Conservation (phyloP, 30 jellyfish, hydroid and myxozoan genomes). For the Rhopilema esculentum region DNA sequence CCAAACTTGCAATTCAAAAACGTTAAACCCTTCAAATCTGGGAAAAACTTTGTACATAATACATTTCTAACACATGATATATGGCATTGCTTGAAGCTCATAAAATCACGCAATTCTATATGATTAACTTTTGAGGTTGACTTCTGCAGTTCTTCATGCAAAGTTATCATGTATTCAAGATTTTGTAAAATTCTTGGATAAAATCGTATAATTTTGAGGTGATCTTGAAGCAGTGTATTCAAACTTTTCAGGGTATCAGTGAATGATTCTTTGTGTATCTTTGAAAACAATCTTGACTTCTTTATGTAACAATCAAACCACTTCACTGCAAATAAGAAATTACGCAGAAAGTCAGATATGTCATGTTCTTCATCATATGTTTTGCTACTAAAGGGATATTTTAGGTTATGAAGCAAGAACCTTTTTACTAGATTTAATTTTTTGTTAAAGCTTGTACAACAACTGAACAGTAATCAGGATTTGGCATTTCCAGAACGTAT, state of each 20-base stretch:
- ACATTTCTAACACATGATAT: not conserved
- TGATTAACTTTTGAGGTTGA: not conserved
- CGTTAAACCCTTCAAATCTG: not conserved
- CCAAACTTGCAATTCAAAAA: slow-evolving; percentile 26
- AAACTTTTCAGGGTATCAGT: slow-evolving; percentile 13
- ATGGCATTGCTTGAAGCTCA: not conserved
- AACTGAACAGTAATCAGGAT: too few species aligned
- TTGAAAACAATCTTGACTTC: slow-evolving; percentile 5
- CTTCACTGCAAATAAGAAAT: not conserved
- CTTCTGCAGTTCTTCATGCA: not conserved
- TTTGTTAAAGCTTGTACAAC: not conserved
- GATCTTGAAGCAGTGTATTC: not conserved
- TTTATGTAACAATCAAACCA: not conserved
- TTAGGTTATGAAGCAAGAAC: not conserved
- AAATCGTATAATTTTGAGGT: slow-evolving; percentile 11
- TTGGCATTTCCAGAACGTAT: too few species aligned
- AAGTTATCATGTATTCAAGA: not conserved
- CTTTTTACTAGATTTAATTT: too few species aligned
- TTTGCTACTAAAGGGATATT: too few species aligned
- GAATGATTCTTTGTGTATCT: not conserved
- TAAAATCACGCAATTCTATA: slow-evolving; percentile 22
- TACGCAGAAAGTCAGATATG: too few species aligned
- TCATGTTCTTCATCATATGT: too few species aligned
- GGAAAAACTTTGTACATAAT: not conserved
- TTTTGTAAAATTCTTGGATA: slow-evolving; percentile 9